These are phyloP conservation scores for Cerastis rubricosa DNA, from an alignment of 2,888 invertebrate species.

Conservation along the genomic window DNA sequence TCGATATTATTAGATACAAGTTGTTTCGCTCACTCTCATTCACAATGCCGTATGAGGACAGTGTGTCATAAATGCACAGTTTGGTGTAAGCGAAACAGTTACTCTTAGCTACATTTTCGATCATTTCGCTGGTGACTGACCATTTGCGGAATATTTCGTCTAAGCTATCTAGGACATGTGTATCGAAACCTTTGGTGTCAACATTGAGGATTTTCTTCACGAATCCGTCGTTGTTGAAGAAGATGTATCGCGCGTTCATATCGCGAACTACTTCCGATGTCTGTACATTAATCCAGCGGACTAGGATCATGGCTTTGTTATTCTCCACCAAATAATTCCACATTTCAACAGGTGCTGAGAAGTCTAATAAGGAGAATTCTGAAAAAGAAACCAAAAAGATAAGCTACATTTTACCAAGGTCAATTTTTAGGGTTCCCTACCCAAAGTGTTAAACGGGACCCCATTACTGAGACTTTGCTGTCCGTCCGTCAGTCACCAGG, in stretches of 20 bases:
- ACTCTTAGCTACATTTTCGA: slow-evolving; percentile 86
- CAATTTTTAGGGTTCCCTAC: too few relatives aligned
- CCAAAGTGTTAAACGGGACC: too few relatives aligned
- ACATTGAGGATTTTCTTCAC: slow-evolving; percentile 84
- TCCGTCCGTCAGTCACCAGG: too few relatives aligned
- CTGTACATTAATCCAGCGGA: slow-evolving; percentile 91
- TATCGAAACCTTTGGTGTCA: slow-evolving; percentile 84
- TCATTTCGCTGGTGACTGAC: slow-evolving; percentile 91
- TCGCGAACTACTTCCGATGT: slow-evolving; percentile 88
- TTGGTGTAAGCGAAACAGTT: slow-evolving; percentile 88
- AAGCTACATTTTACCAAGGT: slow-evolving; percentile 1
- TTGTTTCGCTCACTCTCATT: slow-evolving; percentile 90
- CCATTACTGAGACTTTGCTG: too few relatives aligned
- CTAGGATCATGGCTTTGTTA: slow-evolving; percentile 91
- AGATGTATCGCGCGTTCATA: slow-evolving; percentile 86
- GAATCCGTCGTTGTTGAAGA: slow-evolving; percentile 86
- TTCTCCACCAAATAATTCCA: slow-evolving; percentile 92
- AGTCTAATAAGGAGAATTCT: slow-evolving; percentile 89
- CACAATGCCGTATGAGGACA: slow-evolving; percentile 92
- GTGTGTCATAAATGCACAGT: slow-evolving; percentile 91
- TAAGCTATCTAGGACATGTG: slow-evolving; percentile 83
- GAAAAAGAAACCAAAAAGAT: slow-evolving; percentile 71
- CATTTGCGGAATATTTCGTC: slow-evolving; percentile 89
- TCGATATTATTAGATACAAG: slow-evolving; percentile 90
- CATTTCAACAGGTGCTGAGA: slow-evolving; percentile 88